phyloP scores from a whole-genome alignment of 2,888 invertebrate species.

The Himalopsyche japonica region DNA sequence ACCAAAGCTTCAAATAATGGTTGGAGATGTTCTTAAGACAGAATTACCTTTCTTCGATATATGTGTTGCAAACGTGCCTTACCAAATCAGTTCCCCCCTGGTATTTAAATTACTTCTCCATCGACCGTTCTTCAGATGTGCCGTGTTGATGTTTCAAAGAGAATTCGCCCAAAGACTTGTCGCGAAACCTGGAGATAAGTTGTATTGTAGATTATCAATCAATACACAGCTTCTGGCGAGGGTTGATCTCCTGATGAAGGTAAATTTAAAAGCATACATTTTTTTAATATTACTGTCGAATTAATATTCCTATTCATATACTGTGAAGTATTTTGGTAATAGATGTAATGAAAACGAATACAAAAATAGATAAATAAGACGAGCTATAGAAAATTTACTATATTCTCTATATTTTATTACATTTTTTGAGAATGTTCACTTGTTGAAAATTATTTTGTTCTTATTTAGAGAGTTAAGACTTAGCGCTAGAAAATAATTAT shows the following conservation, averaged over 20 bases:
- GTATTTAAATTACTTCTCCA: slow-evolving; percentile 93
- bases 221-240: slow-evolving; percentile 94
- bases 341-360: too few relatives aligned
- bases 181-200: slow-evolving; percentile 95
- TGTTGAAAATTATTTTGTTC: too few relatives aligned
- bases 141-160: slow-evolving; percentile 97
- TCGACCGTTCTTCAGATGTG: slow-evolving; percentile 84
- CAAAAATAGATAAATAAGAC: too few relatives aligned
- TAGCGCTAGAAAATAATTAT: too few relatives aligned
- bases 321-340: too few relatives aligned
- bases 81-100: slow-evolving; percentile 96
- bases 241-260: slow-evolving; percentile 96
- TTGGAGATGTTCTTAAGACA: slow-evolving; percentile 93
- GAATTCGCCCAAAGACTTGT: slow-evolving; percentile 97
- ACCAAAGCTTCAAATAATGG: slow-evolving; percentile 85
- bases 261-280: slow-evolving; percentile 45
- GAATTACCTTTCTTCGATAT: slow-evolving; percentile 96
- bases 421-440: too few relatives aligned
- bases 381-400: too few relatives aligned
- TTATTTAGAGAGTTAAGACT: too few relatives aligned
- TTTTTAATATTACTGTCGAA: neutral
- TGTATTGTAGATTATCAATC: slow-evolving; percentile 93
- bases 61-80: slow-evolving; percentile 98
- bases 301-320: neutral
- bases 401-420: too few relatives aligned